Evolutionary conservation across 2,888 invertebrate species (phyloP), one percentile per base, ranked within the genome.

Genomic region (Mimumesa dahlbomi): DNA sequence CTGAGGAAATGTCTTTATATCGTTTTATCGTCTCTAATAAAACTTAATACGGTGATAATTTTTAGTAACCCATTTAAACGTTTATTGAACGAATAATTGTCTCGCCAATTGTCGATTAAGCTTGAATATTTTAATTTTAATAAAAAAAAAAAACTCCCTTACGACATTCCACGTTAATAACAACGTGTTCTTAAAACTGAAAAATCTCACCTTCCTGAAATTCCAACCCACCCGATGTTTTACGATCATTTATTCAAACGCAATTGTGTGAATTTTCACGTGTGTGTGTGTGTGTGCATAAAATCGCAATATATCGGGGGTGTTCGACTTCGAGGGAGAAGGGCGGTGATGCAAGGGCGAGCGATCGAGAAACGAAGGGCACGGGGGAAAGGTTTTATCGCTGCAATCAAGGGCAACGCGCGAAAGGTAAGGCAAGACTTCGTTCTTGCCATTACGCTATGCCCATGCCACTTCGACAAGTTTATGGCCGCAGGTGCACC

Each of bases 401-500:
- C 63, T 19, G 71, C 68, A 76, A 81, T 80, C 81, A 77, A 76
- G 73, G 69, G 67, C 76, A 75, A 73, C 66, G 65, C 64, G 73
- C 63, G 64, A 70, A 75, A 63, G 66, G 58, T 57, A 71, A 75
- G 66, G 63, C 70, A 65, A 50, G 16, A 46, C 66, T 57, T 62
- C 70, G 69, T 63, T 68, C 64, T 71, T 78, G 64, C 66, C 52
- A 76, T 70, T 73, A 61, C 71, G 69, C 58, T 69, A 46, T 53
- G 64, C 66, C 25, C 58, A 71, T 67, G 69, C 70, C 68, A 72
- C 68, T 76, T 73, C 61, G 77, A 77, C 74, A 63, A 75, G 73
- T 83, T 84, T 83, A 82, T 66, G 79, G 59, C 61, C 75, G 68
- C 83, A 81, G 81, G 78, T 82, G 82, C 73, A 66, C 52, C 70